Conservation (phyloP, 2,113 vertebrate species). For the Tauraco erythrolophus region DNA sequence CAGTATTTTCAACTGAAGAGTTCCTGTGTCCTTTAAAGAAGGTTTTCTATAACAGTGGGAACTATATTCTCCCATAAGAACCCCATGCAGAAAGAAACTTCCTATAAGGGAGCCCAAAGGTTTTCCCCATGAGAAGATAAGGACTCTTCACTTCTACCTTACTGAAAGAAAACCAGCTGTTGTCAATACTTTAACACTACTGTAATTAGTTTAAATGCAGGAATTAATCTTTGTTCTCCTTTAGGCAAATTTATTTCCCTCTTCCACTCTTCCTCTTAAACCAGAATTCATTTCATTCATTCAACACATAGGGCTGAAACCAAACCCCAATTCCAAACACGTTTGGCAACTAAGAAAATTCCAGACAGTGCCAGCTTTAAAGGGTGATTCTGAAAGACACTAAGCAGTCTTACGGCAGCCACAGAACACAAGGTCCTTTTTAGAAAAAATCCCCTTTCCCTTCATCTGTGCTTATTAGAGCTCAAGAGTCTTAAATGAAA, state of each 20-base stretch:
- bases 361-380: not conserved
- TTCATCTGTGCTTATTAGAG: slow-evolving; percentile 48
- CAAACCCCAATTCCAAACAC: not conserved
- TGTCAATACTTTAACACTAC: not conserved
- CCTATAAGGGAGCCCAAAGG: not conserved
- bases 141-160: not conserved
- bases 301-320: not conserved
- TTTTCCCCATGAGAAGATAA: not conserved
- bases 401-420: slow-evolving; percentile 18
- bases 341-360: not conserved
- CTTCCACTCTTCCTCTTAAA: not conserved
- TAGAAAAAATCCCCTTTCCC: not conserved
- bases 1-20: not conserved
- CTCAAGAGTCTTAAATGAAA: slow-evolving; percentile 36
- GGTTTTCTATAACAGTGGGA: not conserved
- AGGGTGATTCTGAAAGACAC: slow-evolving; percentile 18
- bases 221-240: not conserved
- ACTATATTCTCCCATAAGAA: not conserved
- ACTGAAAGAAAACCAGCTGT: not conserved
- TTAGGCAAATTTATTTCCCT: not conserved
- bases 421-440: slow-evolving; percentile 1
- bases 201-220: not conserved
- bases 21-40: not conserved
- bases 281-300: not conserved
- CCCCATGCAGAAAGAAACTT: not conserved